Percentiles rank a stretch among this genome's conserved stretches.
These are phyloP conservation scores for Pipra filicauda DNA, from an alignment of 2,113 vertebrate genomes.

Conservation along the genomic window DNA sequence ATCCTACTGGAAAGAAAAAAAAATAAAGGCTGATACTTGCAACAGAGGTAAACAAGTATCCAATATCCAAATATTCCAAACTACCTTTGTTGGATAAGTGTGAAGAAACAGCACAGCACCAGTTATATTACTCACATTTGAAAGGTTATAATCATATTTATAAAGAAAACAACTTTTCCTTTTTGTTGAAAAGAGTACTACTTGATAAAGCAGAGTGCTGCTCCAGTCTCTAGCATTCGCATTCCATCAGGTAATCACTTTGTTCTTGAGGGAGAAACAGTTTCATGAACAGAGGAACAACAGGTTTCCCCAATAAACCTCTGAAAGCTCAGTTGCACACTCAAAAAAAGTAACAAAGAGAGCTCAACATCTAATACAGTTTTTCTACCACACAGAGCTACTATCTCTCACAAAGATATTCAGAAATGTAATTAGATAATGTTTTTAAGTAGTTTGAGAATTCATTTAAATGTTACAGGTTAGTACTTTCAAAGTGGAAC, in stretches of 20 bases:
- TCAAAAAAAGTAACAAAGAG: neutral
- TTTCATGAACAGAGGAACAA: neutral
- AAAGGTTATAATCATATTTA: neutral
- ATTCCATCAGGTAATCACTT: neutral
- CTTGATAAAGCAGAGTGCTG: neutral
- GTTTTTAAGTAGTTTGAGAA: neutral
- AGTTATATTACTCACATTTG: neutral
- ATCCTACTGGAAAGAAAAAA: neutral
- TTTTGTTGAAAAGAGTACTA: neutral
- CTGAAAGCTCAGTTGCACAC: neutral
- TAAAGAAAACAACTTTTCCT: neutral
- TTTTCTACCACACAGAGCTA: neutral
- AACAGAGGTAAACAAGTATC: neutral
- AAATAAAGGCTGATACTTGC: neutral
- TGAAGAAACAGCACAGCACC: neutral
- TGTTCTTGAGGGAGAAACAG: neutral
- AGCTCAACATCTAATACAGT: neutral
- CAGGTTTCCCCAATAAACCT: neutral
- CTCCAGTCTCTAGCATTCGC: neutral
- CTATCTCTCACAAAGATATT: neutral
- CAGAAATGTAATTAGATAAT: neutral
- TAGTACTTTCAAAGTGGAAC: neutral
- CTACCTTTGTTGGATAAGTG: neutral
- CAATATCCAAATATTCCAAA: neutral
- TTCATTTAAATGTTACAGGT: neutral